These are phyloP conservation scores for Pycnomerus fuliginosus DNA, from an alignment of 2,888 invertebrate genomes.

Conservation along the genomic window DNA sequence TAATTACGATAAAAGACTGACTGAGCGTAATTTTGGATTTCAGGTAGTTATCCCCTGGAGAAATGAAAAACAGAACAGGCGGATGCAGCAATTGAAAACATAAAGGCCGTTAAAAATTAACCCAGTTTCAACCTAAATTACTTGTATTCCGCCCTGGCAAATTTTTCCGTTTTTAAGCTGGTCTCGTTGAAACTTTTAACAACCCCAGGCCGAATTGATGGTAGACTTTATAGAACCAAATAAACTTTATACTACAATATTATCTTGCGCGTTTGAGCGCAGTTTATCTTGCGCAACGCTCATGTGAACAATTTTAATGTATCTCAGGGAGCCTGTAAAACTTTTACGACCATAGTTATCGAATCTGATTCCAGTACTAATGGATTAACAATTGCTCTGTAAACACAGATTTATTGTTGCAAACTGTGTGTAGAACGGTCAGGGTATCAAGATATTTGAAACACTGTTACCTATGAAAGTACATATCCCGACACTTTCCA, in stretches of 20 bases:
- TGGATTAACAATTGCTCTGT: too few relatives aligned
- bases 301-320: neutral
- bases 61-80: too few relatives aligned
- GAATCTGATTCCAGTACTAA: constrained; percentile 14
- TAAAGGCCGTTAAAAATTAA: constrained; percentile 15
- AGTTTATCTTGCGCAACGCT: constrained; percentile 9
- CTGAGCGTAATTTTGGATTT: too few relatives aligned
- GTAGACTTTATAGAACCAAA: constrained; percentile 29
- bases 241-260: constrained; percentile 20
- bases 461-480: too few relatives aligned
- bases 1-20: too few relatives aligned
- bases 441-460: constrained; percentile 11
- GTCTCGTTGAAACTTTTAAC: constrained; percentile 35
- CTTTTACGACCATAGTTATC: constrained; percentile 1
- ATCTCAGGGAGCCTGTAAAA: constrained; percentile 7
- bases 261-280: constrained; percentile 11
- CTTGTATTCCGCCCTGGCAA: too few relatives aligned
- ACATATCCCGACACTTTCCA: too few relatives aligned
- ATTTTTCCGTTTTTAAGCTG: constrained; percentile 35
- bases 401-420: too few relatives aligned
- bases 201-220: constrained; percentile 29
- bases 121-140: too few relatives aligned
- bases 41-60: too few relatives aligned
- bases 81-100: too few relatives aligned
- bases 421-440: too few relatives aligned